Evolutionary conservation across 2,113 vertebrate species (phyloP).

Genomic region (Rhombomys opimus): DNA sequence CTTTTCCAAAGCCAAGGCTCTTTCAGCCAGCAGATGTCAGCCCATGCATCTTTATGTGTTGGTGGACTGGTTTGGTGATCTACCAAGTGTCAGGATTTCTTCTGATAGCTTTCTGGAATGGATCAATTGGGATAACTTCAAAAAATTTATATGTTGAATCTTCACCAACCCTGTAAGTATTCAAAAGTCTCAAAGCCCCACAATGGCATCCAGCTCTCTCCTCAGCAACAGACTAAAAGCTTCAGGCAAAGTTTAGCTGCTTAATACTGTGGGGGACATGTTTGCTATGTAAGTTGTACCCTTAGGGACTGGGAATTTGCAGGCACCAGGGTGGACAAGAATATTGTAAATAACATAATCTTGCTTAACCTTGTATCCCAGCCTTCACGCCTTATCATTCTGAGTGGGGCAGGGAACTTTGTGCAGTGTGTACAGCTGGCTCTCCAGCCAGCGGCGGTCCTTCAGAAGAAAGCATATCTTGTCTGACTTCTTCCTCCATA

Average conservation of each 20-base stretch:
- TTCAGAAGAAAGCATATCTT: too few relatives aligned
- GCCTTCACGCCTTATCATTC: too few relatives aligned
- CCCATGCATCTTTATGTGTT: conserved; percentile 98
- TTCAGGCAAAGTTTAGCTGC: too few relatives aligned
- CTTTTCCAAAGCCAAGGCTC: conserved; percentile 97
- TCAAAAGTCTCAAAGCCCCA: too few relatives aligned
- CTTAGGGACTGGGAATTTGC: conserved; percentile 95
- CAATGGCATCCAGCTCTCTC: too few relatives aligned
- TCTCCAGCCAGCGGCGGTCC: too few relatives aligned
- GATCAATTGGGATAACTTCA: conserved; percentile 89
- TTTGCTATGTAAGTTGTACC: conserved; percentile 95
- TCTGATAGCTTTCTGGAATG: background rate
- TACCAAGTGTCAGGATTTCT: conserved; percentile 98
- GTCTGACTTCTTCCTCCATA: too few relatives aligned
- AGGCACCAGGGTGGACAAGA: conserved; percentile 90
- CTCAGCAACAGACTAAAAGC: too few relatives aligned
- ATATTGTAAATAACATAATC: conserved; percentile 64
- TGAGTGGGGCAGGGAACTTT: too few relatives aligned
- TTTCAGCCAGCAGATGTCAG: conserved; percentile 97
- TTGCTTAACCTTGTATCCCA: too few relatives aligned
- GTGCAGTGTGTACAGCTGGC: too few relatives aligned
- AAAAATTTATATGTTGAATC: conserved; percentile 93
- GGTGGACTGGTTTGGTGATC: conserved; percentile 98
- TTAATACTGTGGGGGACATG: conserved; percentile 90
- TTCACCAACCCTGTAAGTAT: conserved; percentile 84